phyloP scores from a whole-genome alignment of 2,888 invertebrate genomes.

The Lochmaea crataegi region DNA sequence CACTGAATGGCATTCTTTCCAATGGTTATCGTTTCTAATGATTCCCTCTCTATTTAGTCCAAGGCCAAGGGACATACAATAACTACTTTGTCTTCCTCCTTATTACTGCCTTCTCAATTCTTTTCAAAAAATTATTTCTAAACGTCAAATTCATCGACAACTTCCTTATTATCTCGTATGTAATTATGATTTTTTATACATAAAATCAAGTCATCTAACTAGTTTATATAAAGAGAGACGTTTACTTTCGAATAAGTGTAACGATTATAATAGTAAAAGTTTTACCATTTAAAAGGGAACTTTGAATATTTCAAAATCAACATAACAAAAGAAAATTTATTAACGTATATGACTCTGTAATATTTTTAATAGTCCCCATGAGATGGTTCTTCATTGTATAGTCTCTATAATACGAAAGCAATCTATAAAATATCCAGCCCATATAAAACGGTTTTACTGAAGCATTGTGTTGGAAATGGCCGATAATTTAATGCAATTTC shows the following conservation, averaged over 20 bases:
- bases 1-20: too few relatives aligned
- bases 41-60: too few relatives aligned
- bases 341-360: constrained; percentile 8
- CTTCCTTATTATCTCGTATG: too few relatives aligned
- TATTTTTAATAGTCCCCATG: constrained; percentile 15
- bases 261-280: not conserved
- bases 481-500: constrained; percentile 34
- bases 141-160: too few relatives aligned
- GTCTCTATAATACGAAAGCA: constrained; percentile 10
- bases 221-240: not conserved
- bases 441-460: constrained; percentile 31
- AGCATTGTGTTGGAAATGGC: constrained; percentile 30
- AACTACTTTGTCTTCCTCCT: too few relatives aligned
- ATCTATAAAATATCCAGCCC: constrained; percentile 15
- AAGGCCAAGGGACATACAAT: too few relatives aligned
- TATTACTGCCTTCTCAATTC: too few relatives aligned
- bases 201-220: not conserved
- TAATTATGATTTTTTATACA: too few relatives aligned
- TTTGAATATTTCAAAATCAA: not conserved
- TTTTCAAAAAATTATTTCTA: too few relatives aligned
- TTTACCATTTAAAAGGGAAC: not conserved
- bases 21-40: too few relatives aligned
- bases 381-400: constrained; percentile 14
- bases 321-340: constrained; percentile 7
- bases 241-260: not conserved